phyloP scores from a whole-genome alignment of 2,888 invertebrate genomes.

The Leptura quadrifasciata region DNA sequence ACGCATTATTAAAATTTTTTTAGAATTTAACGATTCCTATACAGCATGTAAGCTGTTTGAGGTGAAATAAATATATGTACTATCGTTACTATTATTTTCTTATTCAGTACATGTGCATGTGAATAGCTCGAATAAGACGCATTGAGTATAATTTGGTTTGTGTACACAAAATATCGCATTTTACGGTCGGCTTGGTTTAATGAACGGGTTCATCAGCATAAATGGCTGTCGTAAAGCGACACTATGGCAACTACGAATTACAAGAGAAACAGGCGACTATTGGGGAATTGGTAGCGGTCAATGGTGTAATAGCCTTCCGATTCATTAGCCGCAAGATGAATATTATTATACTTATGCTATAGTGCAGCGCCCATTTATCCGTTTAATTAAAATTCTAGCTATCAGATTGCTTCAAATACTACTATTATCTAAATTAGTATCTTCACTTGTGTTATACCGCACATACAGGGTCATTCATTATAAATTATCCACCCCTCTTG shows the following conservation, averaged over 20 bases:
- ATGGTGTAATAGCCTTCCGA: conserved; percentile 59
- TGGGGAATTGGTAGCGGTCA: conserved; percentile 48
- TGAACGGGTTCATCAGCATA: conserved; percentile 45
- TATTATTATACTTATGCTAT: conserved; percentile 47
- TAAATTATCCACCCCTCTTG: too few relatives aligned
- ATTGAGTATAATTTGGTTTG: conserved; percentile 24
- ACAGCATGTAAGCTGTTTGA: too few relatives aligned
- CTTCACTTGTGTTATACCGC: background rate
- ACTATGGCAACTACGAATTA: conserved; percentile 41
- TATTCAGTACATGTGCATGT: too few relatives aligned
- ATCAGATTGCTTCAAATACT: conserved; percentile 52
- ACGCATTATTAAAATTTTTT: too few relatives aligned
- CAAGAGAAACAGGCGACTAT: background rate
- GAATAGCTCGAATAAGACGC: conserved; percentile 1
- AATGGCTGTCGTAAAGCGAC: conserved; percentile 45
- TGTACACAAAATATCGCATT: conserved; percentile 19
- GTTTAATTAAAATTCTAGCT: conserved; percentile 53
- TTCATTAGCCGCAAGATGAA: conserved; percentile 62
- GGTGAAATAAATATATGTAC: too few relatives aligned
- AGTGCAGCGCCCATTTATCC: conserved; percentile 50
- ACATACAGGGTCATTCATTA: too few relatives aligned
- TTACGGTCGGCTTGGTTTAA: conserved; percentile 41
- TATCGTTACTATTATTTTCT: too few relatives aligned
- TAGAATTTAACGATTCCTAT: too few relatives aligned
- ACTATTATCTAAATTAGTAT: background rate